Base-by-base conservation (phyloP, 2,797 vertebrate genomes). In the Onychomys leucogaster region DNA sequence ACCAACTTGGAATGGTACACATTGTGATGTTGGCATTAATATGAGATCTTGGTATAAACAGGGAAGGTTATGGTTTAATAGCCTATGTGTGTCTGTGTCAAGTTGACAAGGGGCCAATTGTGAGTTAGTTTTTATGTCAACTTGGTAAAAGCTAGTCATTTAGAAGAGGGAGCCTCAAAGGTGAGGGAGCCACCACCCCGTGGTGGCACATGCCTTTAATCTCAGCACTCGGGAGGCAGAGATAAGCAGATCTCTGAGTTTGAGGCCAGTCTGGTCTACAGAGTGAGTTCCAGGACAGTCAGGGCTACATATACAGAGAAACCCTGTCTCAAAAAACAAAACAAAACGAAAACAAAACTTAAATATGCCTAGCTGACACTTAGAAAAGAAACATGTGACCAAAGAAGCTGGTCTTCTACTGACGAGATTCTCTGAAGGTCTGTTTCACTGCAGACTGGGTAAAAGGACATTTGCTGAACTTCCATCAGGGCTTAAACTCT, bases 381-480 rank as follows among this genome's bases (percentile, higher is more conserved):
- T 37, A 55, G 16, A 16, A 90, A 59, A 69, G 49, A 69, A 69
- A 57, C 4, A 4, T 0, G 43, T 37, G 25, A 25, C 19, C 34
- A 10, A 32, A 49, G 27, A 7, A 37, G 41, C 13, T 17, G 43
- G 77, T 55, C 34, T 41, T 16, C 43, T 41, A 76, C 73, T 55
- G 21, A 23, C 23, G 43, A 25, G 23, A 1, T 7, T 23, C 71
- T 34, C 73, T 23, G 71, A 29, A 21, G 16, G 67, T 46, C 19
- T 63, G 8, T 0, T 65, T 55, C 0, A 21, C 85, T 73, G 11
- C 19, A 84, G 93, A 91, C 91, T 57, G 11, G 90, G 94, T 14
- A 17, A 93, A 90, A 75, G 90, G 87, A 78, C 88, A 57, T 41
- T 52, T 78, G 86, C 75, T 85, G 82, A 90, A 73, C 2, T 49